Base-by-base conservation (phyloP, 2,888 invertebrate species). In the Andrena bucephala region DNA sequence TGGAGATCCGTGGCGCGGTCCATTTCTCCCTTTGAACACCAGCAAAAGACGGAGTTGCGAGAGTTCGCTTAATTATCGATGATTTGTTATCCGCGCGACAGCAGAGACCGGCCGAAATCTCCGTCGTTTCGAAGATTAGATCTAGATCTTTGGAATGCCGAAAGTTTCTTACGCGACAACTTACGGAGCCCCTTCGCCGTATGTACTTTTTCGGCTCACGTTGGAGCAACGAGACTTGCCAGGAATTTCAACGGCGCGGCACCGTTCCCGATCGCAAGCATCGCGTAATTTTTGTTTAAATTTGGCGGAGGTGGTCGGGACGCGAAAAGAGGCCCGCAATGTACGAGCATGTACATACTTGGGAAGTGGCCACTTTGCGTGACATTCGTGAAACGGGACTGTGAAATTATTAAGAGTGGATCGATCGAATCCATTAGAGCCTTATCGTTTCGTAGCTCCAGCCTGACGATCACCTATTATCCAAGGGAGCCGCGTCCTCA, bases 241-340 rank as follows among this genome's bases (percentile, higher is more conserved):
- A 54, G 60, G 77, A 70, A 80, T 71, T 80, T 60, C 0, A 76
- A 6, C 3, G 60, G 60, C 65, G 52, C 65, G 27, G 48, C n/a
- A 7, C 8, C 20, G 27, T 27, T 16, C 36, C 20, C 5, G 33
- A 60, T 29, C 29, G 4, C 52, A 16, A 13, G 4, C 1, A 8
- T 13, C 29, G 20, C 33, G 20, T 20, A 24, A 20, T 62, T 36
- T 62, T 20, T 62, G 33, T 20, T 20, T 16, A 62, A 33, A 62
- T 62, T 62, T 2, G 2, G 62, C 33, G 33, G n/a, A n/a, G 33
- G 20, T 2, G 33, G 57, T 24, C 10, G 10, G 0, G 54, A 1
- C 20, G 10, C 27, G 8, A 57, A 27, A 42, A 42, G 42, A 16
- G 42, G 13, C 42, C 42, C 42, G 42, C 16, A 42, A 42, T 42